These are phyloP conservation scores for Anoplophora glabripennis DNA, from an alignment of 1,140 invertebrate species.

Conservation along the genomic window DNA sequence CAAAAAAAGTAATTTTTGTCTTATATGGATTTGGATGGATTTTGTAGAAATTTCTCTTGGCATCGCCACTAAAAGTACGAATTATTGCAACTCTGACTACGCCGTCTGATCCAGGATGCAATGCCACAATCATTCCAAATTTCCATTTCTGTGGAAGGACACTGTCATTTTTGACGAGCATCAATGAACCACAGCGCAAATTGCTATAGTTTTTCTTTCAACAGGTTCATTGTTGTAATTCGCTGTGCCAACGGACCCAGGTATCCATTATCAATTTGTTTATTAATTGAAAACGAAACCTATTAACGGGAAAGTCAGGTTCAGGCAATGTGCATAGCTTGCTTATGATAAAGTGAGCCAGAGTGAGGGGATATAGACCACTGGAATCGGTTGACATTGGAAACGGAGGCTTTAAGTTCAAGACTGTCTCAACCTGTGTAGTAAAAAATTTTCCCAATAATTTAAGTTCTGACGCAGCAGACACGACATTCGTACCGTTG, in stretches of 20 bases:
- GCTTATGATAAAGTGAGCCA: not conserved
- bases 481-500: constrained; percentile 18
- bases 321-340: too few relatives aligned
- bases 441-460: not conserved
- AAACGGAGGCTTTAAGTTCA: not conserved
- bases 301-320: too few relatives aligned
- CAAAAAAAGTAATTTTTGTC: too few relatives aligned
- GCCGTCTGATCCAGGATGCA: too few relatives aligned
- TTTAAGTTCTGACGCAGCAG: constrained; percentile 9
- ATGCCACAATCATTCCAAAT: constrained; percentile 28
- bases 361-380: not conserved
- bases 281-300: too few relatives aligned
- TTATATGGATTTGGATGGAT: too few relatives aligned
- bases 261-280: constrained; percentile 14
- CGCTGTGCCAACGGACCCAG: constrained; percentile 29
- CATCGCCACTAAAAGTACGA: too few relatives aligned
- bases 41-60: too few relatives aligned
- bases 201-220: constrained; percentile 4
- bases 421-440: not conserved
- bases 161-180: constrained; percentile 25
- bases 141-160: constrained; percentile 28
- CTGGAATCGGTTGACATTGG: not conserved
- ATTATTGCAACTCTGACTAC: too few relatives aligned
- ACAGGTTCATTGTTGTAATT: constrained; percentile 27
- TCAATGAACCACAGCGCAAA: constrained; percentile 1